A percentile compares a stretch with the other conserved stretches of the same genome.
Conservation (phyloP, 92 coral and sea anemone genomes). For the Umimayanthus kanabou region DNA sequence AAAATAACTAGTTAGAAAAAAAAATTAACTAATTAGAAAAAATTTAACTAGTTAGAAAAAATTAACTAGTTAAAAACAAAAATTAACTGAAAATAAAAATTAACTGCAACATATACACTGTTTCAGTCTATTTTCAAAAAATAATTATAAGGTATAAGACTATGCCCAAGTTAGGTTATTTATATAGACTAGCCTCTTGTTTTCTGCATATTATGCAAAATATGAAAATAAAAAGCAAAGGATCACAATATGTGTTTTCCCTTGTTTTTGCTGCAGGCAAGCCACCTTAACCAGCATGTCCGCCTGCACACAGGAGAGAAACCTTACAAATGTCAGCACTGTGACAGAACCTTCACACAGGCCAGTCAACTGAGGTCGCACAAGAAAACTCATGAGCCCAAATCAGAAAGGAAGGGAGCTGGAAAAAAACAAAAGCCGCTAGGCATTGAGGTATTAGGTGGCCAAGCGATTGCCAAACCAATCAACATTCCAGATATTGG, state of each 20-base stretch:
- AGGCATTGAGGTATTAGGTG: neutral
- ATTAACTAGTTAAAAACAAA: no score
- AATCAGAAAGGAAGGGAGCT: conserved; percentile 66
- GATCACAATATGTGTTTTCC: neutral
- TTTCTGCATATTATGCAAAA: neutral
- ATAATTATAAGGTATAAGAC: no score
- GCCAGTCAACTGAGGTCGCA: conserved; percentile 98
- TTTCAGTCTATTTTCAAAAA: no score
- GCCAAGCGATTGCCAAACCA: neutral
- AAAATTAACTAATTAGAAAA: no score
- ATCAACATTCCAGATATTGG: neutral
- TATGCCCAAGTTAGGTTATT: no score
- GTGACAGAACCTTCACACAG: conserved; percentile 94
- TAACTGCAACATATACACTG: no score
- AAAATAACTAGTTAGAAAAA: no score
- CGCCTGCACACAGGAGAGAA: conserved; percentile 98
- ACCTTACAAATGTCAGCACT: conserved; percentile 89
- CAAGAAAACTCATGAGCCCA: conserved; percentile 95
- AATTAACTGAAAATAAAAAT: no score
- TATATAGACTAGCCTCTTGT: no score
- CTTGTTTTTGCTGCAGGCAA: conserved; percentile 70
- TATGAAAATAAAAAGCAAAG: neutral
- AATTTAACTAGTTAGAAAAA: no score
- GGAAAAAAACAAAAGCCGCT: conserved; percentile 13
- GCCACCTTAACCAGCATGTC: conserved; percentile 96